These are phyloP conservation scores for Lagocephalus sceleratus DNA, from an alignment of 2,797 vertebrate genomes.

Conservation along the genomic window DNA sequence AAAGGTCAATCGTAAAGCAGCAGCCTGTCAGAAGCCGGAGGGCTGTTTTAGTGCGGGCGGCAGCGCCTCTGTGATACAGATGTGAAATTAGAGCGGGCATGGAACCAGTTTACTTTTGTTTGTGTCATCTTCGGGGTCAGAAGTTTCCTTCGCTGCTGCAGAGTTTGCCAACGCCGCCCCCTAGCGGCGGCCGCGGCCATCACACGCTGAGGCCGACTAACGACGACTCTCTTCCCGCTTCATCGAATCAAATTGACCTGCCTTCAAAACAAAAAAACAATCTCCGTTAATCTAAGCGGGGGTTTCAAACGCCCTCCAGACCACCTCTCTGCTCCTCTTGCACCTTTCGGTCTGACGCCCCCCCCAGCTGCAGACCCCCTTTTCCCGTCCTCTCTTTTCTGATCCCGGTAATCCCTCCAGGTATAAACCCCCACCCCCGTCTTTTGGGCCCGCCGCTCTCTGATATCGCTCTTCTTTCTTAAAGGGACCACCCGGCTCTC, in stretches of 20 bases:
- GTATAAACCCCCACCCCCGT: slow-evolving; percentile 36
- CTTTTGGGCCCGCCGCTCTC: slow-evolving; percentile 60
- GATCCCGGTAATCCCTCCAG: slow-evolving; percentile 47
- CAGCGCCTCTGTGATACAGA: neutral
- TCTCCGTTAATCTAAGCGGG: neutral
- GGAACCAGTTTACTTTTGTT: slow-evolving; percentile 25
- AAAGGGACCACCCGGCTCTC: slow-evolving; percentile 81
- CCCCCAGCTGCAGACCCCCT: slow-evolving; percentile 6
- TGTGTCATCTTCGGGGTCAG: slow-evolving; percentile 22
- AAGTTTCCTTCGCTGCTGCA: slow-evolving; percentile 29
- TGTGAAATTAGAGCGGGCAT: slow-evolving; percentile 1
- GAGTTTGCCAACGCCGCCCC: slow-evolving; percentile 66
- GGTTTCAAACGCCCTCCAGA: slow-evolving; percentile 1
- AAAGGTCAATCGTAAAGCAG: slow-evolving; percentile 37
- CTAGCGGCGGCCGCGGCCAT: slow-evolving; percentile 43
- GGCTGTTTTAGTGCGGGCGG: neutral
- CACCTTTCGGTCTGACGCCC: slow-evolving; percentile 24
- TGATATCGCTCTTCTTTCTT: slow-evolving; percentile 80
- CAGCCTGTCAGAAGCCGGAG: neutral
- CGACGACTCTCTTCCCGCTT: slow-evolving; percentile 10
- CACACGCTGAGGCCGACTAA: neutral
- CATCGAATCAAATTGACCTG: neutral
- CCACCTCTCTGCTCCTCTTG: slow-evolving; percentile 9
- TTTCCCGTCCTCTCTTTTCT: slow-evolving; percentile 28
- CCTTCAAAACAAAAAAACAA: too few species aligned